phyloP scores from a whole-genome alignment of 2,113 vertebrate genomes.

The Dromiciops gliroides region DNA sequence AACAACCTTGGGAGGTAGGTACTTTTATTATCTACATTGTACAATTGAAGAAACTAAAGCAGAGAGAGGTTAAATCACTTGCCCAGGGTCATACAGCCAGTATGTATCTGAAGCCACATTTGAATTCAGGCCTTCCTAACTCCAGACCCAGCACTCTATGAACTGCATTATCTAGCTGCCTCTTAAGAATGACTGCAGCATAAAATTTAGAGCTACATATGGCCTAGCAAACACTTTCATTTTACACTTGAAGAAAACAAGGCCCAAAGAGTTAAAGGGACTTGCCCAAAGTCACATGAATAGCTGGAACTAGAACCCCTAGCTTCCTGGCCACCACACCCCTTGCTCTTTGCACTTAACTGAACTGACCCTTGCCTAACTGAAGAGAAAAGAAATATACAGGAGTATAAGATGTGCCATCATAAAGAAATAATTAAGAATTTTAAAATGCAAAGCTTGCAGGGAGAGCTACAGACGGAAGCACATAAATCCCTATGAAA shows the following conservation, averaged over 20 bases:
- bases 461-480: not conserved
- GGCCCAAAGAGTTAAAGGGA: not conserved
- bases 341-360: not conserved
- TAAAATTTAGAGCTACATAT: too few relatives aligned
- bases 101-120: not conserved
- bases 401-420: not conserved
- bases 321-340: not conserved
- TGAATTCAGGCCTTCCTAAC: not conserved
- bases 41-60: too few relatives aligned
- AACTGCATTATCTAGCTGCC: not conserved
- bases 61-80: too few relatives aligned
- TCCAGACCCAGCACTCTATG: not conserved
- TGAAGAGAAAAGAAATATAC: not conserved
- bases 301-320: not conserved
- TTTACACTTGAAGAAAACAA: not conserved
- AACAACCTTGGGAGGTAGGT: too few relatives aligned
- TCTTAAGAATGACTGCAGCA: too few relatives aligned
- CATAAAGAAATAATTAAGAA: conserved; percentile 31
- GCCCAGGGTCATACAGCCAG: not conserved
- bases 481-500: conserved; percentile 25
- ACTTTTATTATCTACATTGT: too few relatives aligned
- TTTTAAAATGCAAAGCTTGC: conserved; percentile 30
- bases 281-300: not conserved
- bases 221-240: not conserved
- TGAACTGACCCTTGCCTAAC: not conserved